phyloP scores from a whole-genome alignment of 2,888 invertebrate species.

The Baronia brevicornis region DNA sequence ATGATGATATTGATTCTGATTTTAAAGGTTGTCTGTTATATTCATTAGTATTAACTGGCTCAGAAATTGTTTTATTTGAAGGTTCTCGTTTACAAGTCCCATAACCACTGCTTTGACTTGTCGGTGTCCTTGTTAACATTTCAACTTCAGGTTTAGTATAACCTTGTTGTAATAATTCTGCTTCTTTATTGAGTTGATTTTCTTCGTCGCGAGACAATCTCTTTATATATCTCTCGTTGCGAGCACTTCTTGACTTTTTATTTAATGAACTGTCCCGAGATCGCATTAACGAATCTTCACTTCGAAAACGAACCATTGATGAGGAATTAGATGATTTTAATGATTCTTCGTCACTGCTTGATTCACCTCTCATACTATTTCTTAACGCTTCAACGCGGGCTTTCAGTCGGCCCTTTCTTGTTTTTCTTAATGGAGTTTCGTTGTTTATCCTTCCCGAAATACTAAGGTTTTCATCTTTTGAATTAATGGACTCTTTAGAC shows the following conservation, averaged over 20 bases:
- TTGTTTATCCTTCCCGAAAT: conserved; percentile 60
- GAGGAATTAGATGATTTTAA: conserved; percentile 79
- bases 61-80: conserved; percentile 60
- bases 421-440: conserved; percentile 71
- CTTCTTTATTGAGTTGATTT: conserved; percentile 71
- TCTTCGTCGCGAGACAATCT: conserved; percentile 83
- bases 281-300: conserved; percentile 80
- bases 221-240: conserved; percentile 87
- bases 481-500: conserved; percentile 55
- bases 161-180: conserved; percentile 66
- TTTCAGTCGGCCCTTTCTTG: conserved; percentile 77
- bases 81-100: conserved; percentile 65
- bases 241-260: conserved; percentile 81
- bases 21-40: conserved; percentile 51
- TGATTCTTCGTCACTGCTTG: conserved; percentile 84
- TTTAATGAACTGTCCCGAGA: conserved; percentile 76
- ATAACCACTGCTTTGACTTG: conserved; percentile 68
- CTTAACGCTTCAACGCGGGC: conserved; percentile 80
- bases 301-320: conserved; percentile 79
- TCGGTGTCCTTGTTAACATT: conserved; percentile 70
- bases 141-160: conserved; percentile 72
- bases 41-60: conserved; percentile 47
- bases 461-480: conserved; percentile 50
- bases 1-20: conserved; percentile 70
- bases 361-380: conserved; percentile 76